phyloP scores from a whole-genome alignment of 2,113 vertebrate genomes.

The Pogonocichla stellata region DNA sequence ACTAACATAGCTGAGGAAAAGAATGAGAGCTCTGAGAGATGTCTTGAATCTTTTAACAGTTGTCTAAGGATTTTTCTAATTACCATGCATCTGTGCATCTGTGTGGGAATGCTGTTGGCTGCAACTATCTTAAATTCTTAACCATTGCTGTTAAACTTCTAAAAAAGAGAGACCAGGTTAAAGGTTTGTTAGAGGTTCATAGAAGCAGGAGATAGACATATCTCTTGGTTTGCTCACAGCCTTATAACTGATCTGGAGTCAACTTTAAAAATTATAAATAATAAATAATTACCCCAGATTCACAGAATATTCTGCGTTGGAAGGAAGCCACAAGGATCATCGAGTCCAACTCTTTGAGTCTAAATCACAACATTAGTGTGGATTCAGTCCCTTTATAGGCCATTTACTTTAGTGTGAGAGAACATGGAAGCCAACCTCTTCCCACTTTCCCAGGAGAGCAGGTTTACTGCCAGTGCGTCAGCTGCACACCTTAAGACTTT shows the following conservation, averaged over 20 bases:
- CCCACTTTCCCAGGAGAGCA: neutral
- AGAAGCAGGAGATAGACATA: neutral
- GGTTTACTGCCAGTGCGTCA: neutral
- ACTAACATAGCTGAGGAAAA: neutral
- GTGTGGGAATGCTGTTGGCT: neutral
- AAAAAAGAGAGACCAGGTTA: neutral
- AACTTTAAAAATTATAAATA: neutral
- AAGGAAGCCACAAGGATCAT: neutral
- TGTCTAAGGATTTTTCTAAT: neutral
- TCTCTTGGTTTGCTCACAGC: neutral
- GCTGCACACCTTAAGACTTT: neutral
- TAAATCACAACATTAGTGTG: rapidly evolving
- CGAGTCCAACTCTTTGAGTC: neutral
- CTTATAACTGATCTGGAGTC: neutral
- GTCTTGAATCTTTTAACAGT: neutral
- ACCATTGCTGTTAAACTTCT: neutral
- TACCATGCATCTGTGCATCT: neutral
- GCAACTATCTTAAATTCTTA: neutral
- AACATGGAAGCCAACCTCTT: neutral
- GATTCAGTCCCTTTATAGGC: neutral
- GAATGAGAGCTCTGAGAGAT: neutral
- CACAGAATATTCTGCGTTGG: neutral
- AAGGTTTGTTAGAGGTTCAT: neutral
- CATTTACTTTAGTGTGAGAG: neutral
- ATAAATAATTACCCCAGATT: neutral